These are phyloP conservation scores for Hirtodrosophila histrioides DNA, from an alignment of 2,888 invertebrate genomes.

Conservation along the genomic window DNA sequence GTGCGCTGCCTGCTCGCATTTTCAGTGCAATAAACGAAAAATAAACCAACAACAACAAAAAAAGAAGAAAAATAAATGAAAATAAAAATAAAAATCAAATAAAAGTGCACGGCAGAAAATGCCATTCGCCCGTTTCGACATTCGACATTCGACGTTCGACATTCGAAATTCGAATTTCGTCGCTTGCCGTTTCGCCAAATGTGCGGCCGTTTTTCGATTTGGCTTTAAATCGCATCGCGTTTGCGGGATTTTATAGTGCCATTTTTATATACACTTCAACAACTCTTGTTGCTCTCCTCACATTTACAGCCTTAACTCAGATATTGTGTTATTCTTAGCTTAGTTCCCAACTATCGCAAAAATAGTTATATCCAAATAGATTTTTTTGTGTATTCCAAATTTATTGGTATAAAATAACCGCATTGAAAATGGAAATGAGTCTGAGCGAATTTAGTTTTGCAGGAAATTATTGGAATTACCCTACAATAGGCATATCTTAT, in stretches of 20 bases:
- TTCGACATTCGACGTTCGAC: conserved; percentile 27
- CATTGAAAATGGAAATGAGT: too few relatives aligned
- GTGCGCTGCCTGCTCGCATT: neutral
- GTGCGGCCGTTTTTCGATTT: conserved; percentile 47
- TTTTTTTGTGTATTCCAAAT: too few relatives aligned
- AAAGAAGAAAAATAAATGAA: too few relatives aligned
- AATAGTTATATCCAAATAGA: too few relatives aligned
- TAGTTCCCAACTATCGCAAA: too few relatives aligned
- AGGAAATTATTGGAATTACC: too few relatives aligned
- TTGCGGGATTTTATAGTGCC: conserved; percentile 22
- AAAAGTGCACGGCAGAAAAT: conserved; percentile 37
- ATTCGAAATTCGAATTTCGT: conserved; percentile 18
- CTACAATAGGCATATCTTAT: too few relatives aligned
- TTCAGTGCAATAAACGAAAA: neutral
- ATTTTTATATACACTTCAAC: conserved; percentile 11
- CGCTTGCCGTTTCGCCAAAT: conserved; percentile 33
- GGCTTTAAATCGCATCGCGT: conserved; percentile 50
- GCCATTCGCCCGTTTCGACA: conserved; percentile 42
- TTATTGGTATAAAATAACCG: too few relatives aligned
- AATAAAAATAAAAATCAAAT: conserved; percentile 23
- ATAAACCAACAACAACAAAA: too few relatives aligned
- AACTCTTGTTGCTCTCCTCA: neutral
- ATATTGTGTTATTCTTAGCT: too few relatives aligned
- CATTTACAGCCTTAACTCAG: too few relatives aligned
- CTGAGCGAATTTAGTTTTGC: too few relatives aligned